A percentile compares a stretch with the other conserved stretches of the same genome.
These are phyloP conservation scores for Brassicogethes aeneus DNA, from an alignment of 2,888 invertebrate genomes.

Conservation along the genomic window DNA sequence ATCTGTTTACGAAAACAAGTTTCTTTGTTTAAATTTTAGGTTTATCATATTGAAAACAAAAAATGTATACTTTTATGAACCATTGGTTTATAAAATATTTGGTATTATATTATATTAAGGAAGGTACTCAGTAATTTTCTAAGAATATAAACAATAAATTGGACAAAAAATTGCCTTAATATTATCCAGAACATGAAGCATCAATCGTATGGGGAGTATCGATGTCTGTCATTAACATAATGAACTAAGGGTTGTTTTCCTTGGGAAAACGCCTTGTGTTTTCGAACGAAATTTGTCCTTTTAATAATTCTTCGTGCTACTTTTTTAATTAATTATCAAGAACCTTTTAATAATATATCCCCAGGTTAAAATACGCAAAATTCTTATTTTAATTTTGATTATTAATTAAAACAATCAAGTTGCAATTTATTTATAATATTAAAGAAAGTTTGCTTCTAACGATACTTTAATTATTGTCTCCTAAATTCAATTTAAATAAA, in stretches of 20 bases:
- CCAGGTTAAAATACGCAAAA: not conserved
- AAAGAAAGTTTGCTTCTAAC: too few species aligned
- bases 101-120: too few species aligned
- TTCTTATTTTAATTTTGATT: too few species aligned
- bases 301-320: not conserved
- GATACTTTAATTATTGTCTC: too few species aligned
- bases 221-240: slow-evolving; percentile 31
- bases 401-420: too few species aligned
- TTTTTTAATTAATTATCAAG: not conserved
- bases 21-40: too few species aligned
- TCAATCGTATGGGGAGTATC: slow-evolving; percentile 18
- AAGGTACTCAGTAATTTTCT: not conserved
- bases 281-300: slow-evolving; percentile 19
- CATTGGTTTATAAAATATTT: too few species aligned
- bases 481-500: too few species aligned
- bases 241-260: slow-evolving; percentile 21
- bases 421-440: too few species aligned
- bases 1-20: too few species aligned
- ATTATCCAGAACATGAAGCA: not conserved
- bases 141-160: not conserved
- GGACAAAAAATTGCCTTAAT: not conserved
- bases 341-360: not conserved
- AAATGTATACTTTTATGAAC: too few species aligned
- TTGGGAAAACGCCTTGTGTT: slow-evolving; percentile 12
- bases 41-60: too few species aligned